Evolutionary conservation across 2,888 invertebrate species (phyloP), one percentile per base, ranked within the genome.

Genomic region (Conistra vaccinii): DNA sequence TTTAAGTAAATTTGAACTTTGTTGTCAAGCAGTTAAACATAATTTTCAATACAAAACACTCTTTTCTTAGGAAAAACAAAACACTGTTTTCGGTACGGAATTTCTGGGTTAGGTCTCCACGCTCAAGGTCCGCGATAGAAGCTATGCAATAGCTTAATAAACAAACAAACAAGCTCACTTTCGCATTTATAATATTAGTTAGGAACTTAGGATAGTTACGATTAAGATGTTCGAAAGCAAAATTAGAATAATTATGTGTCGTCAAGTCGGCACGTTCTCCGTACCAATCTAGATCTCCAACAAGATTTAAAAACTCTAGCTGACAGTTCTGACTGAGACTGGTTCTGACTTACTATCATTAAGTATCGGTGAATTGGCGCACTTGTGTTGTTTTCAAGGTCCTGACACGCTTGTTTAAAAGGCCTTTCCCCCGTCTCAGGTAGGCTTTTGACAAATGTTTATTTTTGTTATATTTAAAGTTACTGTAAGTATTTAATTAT

Each of bases 371-470:
- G 87, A 89, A 89, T 89, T 87, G 89, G 89, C 87, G 87, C 87
- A 89, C 85, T 89, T 89, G 86, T 87, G 82, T 88, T 79, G 66
- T 87, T 91, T 92, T 92, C 93, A 94, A 93, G 93, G 93, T 90
- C 88, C 77, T 88, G 87, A 81, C 90, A 89, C 82, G 87, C 81
- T 90, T 89, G 85, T 82, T 80, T 76, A 84, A 83, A 83, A 84
- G 89, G 91, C 91, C 92, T 92, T 93, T 42, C 42, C 90, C 88
- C n/a, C 60, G 80, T 80, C 80, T 85, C 72, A 78, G 78, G 66
- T 73, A 78, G 76, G 17, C 77, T 80, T 81, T 73, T n/a, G 55
- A 69, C 55, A 57, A 75, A 71, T 71, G 23, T 5, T 3, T 57
- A 60, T 29, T 48, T 48, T 48, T 55, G 9, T 61, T 29, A 29